Percentiles rank a stretch among this genome's conserved stretches.
Evolutionary conservation across 2,797 vertebrate genomes (phyloP).

Genomic region (Myotis vivesi): DNA sequence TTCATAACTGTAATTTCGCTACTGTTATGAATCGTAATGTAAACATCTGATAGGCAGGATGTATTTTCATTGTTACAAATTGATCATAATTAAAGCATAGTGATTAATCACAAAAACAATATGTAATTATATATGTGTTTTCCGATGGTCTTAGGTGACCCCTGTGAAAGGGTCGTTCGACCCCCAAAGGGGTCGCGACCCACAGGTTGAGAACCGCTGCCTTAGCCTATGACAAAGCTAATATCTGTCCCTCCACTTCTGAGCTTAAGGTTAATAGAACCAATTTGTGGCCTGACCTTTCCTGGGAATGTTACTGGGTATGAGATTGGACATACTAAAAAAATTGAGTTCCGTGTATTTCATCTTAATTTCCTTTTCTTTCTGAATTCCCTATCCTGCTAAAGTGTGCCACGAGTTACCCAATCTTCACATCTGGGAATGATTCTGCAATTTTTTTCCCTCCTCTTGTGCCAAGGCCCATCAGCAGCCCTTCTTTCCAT

Average conservation of each 20-base stretch:
- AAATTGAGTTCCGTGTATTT: not conserved
- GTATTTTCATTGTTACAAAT: too few relatives aligned
- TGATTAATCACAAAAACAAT: too few relatives aligned
- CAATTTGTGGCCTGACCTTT: not conserved
- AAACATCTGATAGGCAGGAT: too few relatives aligned
- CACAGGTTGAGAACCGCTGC: too few relatives aligned
- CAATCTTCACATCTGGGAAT: not conserved
- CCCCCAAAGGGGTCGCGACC: too few relatives aligned
- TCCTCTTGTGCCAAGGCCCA: not conserved
- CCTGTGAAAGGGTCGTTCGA: too few relatives aligned
- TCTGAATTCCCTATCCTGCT: not conserved
- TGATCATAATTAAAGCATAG: too few relatives aligned
- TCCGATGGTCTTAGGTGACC: too few relatives aligned
- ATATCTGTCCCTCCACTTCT: not conserved
- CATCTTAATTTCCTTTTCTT: not conserved
- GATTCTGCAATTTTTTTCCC: not conserved
- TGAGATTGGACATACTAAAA: not conserved
- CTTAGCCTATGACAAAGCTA: not conserved
- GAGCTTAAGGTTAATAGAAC: not conserved
- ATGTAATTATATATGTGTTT: too few relatives aligned
- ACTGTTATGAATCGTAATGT: too few relatives aligned
- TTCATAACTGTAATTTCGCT: too few relatives aligned
- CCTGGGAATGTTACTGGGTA: not conserved
- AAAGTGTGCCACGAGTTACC: not conserved
- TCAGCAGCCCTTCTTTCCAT: not conserved